Conservation (phyloP, 2,888 invertebrate genomes). For the Salticus scenicus region DNA sequence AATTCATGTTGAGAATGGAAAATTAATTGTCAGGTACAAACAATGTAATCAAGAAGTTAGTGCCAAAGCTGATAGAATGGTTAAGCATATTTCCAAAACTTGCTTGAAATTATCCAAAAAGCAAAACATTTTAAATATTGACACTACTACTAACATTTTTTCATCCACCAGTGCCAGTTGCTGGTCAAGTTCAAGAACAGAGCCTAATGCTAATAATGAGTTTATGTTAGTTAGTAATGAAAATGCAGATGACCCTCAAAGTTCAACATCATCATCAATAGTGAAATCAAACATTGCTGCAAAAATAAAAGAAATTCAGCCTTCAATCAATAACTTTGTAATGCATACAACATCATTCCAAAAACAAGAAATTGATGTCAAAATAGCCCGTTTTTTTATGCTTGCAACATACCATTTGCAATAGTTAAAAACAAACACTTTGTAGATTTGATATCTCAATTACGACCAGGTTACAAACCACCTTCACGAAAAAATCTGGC, state of each 20-base stretch:
- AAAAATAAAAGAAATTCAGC: neutral
- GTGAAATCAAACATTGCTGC: neutral
- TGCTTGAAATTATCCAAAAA: neutral
- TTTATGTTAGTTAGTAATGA: neutral
- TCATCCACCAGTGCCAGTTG: neutral
- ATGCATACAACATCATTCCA: slow-evolving; percentile 18
- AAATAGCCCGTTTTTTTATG: slow-evolving; percentile 14
- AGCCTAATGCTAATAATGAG: slow-evolving; percentile 7
- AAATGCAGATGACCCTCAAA: neutral
- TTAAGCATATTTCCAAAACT: slow-evolving; percentile 14
- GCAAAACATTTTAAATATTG: neutral
- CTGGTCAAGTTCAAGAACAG: neutral
- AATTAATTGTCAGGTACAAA: slow-evolving; percentile 21
- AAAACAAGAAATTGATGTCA: slow-evolving; percentile 16
- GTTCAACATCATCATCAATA: neutral
- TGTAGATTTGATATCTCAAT: neutral
- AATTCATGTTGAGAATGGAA: slow-evolving; percentile 17
- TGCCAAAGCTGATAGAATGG: slow-evolving; percentile 28
- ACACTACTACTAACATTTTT: slow-evolving; percentile 4
- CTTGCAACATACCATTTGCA: slow-evolving; percentile 14
- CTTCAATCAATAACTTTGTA: slow-evolving; percentile 28
- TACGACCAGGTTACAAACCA: slow-evolving; percentile 9
- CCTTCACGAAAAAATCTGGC: slow-evolving; percentile 17
- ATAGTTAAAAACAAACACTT: slow-evolving; percentile 19
- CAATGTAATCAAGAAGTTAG: slow-evolving; percentile 15